These are phyloP conservation scores for Lepidurus apus DNA, from an alignment of 1,140 invertebrate species.

Conservation along the genomic window DNA sequence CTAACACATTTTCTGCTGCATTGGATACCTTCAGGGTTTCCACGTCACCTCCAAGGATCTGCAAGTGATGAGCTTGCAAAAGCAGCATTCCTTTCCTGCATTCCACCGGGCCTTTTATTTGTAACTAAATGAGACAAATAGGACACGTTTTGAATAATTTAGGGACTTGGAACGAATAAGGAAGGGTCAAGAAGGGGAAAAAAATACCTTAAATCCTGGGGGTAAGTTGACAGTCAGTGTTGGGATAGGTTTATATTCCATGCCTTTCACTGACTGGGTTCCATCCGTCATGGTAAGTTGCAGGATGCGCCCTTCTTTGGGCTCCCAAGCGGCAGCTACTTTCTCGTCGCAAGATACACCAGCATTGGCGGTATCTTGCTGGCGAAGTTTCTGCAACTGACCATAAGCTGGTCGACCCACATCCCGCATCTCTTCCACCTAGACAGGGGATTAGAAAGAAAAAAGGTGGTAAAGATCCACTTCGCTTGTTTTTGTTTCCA, in stretches of 20 bases:
- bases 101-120: constrained; percentile 59
- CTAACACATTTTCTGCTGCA: constrained; percentile 56
- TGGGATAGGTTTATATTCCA: constrained; percentile 64
- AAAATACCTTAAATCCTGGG: constrained; percentile 58
- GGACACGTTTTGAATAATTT: constrained; percentile 29
- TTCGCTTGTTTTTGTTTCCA: neutral
- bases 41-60: constrained; percentile 68
- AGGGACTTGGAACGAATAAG: neutral
- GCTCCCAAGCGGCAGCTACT: constrained; percentile 44
- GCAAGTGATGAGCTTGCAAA: constrained; percentile 57
- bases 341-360: constrained; percentile 49
- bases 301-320: constrained; percentile 58
- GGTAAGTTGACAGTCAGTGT: constrained; percentile 54
- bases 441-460: neutral
- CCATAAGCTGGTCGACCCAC: constrained; percentile 56
- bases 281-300: constrained; percentile 72
- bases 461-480: neutral
- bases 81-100: constrained; percentile 65
- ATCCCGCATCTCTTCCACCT: constrained; percentile 54
- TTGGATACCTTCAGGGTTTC: constrained; percentile 55
- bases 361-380: constrained; percentile 51
- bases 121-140: constrained; percentile 45
- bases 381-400: constrained; percentile 58
- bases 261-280: constrained; percentile 58
- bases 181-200: neutral